These are phyloP conservation scores for Hypomecis punctinalis DNA, from an alignment of 2,888 invertebrate species.

Conservation along the genomic window DNA sequence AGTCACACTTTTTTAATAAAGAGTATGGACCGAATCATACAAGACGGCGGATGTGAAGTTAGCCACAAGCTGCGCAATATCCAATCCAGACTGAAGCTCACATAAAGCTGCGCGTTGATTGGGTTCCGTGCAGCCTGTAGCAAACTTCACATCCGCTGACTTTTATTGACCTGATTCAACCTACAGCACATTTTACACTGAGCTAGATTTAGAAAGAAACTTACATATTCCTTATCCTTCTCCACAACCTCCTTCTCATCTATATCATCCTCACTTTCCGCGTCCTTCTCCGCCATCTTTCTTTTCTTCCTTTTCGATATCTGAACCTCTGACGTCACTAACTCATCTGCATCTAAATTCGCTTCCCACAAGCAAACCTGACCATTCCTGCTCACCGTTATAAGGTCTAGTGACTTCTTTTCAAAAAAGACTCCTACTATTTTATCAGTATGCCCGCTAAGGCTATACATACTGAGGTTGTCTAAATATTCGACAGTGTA, in stretches of 20 bases:
- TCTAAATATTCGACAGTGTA: constrained; percentile 90
- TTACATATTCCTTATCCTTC: constrained; percentile 79
- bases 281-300: constrained; percentile 62
- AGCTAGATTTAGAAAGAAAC: constrained; percentile 41
- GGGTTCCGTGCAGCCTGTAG: too few species aligned
- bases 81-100: too few species aligned
- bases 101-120: too few species aligned
- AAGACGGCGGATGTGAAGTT: too few species aligned
- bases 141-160: too few species aligned
- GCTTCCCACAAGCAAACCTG: constrained; percentile 93
- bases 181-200: too few species aligned
- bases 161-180: too few species aligned
- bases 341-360: constrained; percentile 88
- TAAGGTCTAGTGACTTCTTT: constrained; percentile 92
- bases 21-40: too few species aligned
- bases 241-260: constrained; percentile 85
- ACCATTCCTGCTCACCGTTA: constrained; percentile 93
- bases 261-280: constrained; percentile 88
- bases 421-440: constrained; percentile 96
- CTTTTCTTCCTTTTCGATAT: constrained; percentile 80
- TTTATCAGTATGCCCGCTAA: constrained; percentile 94
- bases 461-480: constrained; percentile 90
- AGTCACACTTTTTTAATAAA: too few species aligned
- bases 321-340: constrained; percentile 83
- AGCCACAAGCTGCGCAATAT: too few species aligned